Evolutionary conservation across 2,113 vertebrate species (phyloP).

Genomic region (Oryzias javanicus): DNA sequence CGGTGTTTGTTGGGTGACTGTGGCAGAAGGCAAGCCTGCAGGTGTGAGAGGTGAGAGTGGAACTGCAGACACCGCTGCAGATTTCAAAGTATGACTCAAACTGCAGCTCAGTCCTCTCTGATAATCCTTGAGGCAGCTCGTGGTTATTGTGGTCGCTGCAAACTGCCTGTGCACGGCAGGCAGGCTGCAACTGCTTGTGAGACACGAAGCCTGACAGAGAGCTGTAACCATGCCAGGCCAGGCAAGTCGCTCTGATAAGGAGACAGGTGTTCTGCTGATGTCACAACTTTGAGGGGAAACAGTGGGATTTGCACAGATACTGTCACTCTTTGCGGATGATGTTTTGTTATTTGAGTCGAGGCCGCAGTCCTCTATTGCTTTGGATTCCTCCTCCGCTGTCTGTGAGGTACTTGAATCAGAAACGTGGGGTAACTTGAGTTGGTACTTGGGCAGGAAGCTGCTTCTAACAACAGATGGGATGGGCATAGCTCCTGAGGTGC

Average conservation of each 20-base stretch:
- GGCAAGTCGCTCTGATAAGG: neutral
- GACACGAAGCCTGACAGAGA: conserved; percentile 6
- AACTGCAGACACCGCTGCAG: neutral
- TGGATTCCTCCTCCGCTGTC: conserved; percentile 8
- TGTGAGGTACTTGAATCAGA: conserved; percentile 24
- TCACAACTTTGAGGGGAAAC: neutral
- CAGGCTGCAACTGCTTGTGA: neutral
- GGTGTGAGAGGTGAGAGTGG: conserved; percentile 12
- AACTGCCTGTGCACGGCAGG: conserved; percentile 31
- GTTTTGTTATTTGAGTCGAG: neutral
- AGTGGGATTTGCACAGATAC: neutral
- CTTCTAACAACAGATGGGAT: conserved; percentile 42
- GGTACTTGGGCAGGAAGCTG: conserved; percentile 79
- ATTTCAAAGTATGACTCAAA: conserved; percentile 22
- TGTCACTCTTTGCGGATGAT: neutral
- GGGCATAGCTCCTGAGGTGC: conserved; percentile 21
- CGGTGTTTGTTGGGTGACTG: conserved; percentile 17
- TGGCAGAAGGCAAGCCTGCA: conserved; percentile 3
- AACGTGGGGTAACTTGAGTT: conserved; percentile 75
- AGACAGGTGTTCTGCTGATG: neutral
- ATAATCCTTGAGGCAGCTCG: conserved; percentile 34
- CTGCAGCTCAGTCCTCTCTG: conserved; percentile 39
- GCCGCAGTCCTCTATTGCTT: neutral
- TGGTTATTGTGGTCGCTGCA: conserved; percentile 46
- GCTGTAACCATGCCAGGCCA: conserved; percentile 13